Base-by-base conservation (phyloP, 2,888 invertebrate genomes). In the Choreutis nemorana region DNA sequence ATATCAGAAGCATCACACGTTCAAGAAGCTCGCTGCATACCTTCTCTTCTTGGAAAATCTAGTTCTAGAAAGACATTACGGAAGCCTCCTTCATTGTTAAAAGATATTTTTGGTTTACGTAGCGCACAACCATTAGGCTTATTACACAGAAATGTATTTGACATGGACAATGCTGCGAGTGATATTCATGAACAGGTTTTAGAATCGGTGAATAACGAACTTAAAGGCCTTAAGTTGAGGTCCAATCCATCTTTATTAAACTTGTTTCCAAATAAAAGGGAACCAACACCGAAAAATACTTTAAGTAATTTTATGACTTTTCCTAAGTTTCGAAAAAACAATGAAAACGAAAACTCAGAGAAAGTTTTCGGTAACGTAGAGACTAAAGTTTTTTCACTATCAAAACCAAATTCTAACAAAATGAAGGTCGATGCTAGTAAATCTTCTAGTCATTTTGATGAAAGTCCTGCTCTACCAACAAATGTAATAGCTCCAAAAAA, bases 101-200 rank as follows among this genome's bases (percentile, higher is more conserved):
- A 45, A 11, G 48, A 57, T 7, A 39, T 48, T 12, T 44, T 55
- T 2, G 46, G 37, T 13, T 28, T 55, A 13, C 41, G 55, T 2
- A 48, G 44, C 33, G 46, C 39, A 30, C 33, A n/a, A n/a, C n/a
- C n/a, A n/a, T n/a, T n/a, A n/a, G n/a, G n/a, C n/a, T n/a, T n/a
- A n/a, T n/a, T n/a, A 7, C 21, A 12, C 10, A 55, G 27, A 26
- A 49, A 49, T 21, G 30, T 44, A 20, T 40, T 49, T 31, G 59
- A 65, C 31, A 53, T 55, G 48, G 65, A 68, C 36, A 30, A 42
- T 7, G 49, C 48, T 11, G 61, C 71, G 18, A 72, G 63, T 40
- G 55, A 56, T 34, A 34, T 58, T 4, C 42, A 59, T 31, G 56
- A 62, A 48, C 41, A 31, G 7, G 22, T 55, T 9, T 32, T 42